Evolutionary conservation across 2,797 vertebrate genomes (phyloP).

Genomic region (Chaenodraco wilsoni): DNA sequence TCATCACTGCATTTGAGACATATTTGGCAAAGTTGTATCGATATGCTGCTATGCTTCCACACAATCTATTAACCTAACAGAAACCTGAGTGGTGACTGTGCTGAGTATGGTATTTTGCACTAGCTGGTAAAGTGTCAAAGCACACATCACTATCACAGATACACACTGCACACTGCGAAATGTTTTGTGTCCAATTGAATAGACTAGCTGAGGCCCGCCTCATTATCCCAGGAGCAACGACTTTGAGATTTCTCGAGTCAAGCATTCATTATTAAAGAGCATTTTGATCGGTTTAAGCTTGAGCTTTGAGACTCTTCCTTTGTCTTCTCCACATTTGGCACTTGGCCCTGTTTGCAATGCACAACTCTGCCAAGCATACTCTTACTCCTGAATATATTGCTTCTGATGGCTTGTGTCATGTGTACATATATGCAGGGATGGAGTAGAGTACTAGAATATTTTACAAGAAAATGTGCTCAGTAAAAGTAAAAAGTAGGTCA

Average conservation of each 20-base stretch:
- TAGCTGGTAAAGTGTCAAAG: constrained; percentile 70
- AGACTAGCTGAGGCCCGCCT: constrained; percentile 68
- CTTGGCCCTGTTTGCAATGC: constrained; percentile 55
- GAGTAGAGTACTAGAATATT: background rate
- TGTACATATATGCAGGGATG: constrained; percentile 18
- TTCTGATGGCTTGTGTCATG: constrained; percentile 23
- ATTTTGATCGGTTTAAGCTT: constrained; percentile 76
- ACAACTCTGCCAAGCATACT: constrained; percentile 49
- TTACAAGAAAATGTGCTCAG: background rate
- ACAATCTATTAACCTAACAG: constrained; percentile 20
- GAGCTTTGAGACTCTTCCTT: constrained; percentile 62
- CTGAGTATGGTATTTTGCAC: constrained; percentile 51
- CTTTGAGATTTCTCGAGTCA: constrained; percentile 79
- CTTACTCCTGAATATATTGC: constrained; percentile 31
- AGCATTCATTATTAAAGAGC: constrained; percentile 83
- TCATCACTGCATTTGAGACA: background rate
- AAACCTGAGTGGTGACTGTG: constrained; percentile 44
- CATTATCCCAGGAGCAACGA: constrained; percentile 78
- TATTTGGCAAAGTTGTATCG: background rate
- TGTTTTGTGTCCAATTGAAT: constrained; percentile 64
- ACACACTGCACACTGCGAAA: constrained; percentile 68
- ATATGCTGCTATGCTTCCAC: background rate
- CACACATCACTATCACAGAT: constrained; percentile 69
- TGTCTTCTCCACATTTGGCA: constrained; percentile 54
- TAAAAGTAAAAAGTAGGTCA: constrained; percentile 21